Conservation (phyloP, 92 coral and sea anemone genomes). For the Heteractis magnifica region DNA sequence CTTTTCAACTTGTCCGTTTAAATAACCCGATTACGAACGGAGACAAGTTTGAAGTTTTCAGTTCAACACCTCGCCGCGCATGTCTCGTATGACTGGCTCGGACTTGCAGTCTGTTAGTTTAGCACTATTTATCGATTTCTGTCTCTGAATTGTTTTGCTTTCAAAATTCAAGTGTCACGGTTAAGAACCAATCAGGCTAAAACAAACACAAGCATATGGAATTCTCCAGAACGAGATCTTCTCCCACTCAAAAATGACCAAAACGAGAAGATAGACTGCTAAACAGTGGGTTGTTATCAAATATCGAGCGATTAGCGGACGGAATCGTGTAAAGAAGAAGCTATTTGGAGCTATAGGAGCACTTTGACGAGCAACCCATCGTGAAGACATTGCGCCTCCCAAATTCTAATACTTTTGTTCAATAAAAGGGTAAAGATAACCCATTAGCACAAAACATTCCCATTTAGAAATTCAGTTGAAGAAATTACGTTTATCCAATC, state of each 20-base stretch:
- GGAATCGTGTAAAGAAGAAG: background rate
- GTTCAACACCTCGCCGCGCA: constrained; percentile 1
- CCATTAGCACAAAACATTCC: background rate
- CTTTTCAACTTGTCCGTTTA: constrained; percentile 4
- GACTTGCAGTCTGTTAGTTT: constrained; percentile 17
- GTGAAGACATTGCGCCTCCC: background rate
- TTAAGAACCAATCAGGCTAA: constrained; percentile 37
- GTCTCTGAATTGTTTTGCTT: constrained; percentile 17
- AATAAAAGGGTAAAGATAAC: background rate
- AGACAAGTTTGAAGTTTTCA: background rate
- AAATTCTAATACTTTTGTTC: background rate
- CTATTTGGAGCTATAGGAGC: background rate
- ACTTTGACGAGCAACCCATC: background rate
- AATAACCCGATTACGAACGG: constrained; percentile 11
- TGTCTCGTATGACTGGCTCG: background rate
- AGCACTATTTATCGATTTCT: background rate
- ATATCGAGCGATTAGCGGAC: background rate
- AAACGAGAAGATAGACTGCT: constrained; percentile 4
- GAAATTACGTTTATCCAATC: background rate
- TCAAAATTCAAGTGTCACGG: constrained; percentile 28
- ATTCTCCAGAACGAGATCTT: constrained; percentile 9
- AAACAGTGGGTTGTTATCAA: background rate
- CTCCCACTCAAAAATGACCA: constrained; percentile 13
- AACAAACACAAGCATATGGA: constrained; percentile 21
- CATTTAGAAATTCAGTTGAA: background rate